A percentile compares a stretch with the other conserved stretches of the same genome.
These are phyloP conservation scores for Myodes glareolus DNA, from an alignment of 2,113 vertebrate genomes.

Conservation along the genomic window DNA sequence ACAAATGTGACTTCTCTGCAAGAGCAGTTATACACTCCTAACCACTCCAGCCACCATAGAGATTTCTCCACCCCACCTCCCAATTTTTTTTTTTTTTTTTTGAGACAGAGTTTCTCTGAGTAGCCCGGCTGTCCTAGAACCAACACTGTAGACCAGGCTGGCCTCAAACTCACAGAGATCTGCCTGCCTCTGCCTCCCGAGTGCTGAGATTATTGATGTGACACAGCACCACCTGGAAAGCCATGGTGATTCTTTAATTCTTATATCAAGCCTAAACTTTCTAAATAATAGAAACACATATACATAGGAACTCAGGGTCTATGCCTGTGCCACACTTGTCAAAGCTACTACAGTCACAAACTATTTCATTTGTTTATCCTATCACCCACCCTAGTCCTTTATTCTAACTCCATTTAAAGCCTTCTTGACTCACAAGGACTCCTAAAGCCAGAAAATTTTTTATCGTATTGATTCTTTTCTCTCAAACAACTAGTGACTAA, in stretches of 20 bases:
- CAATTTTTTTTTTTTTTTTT: neutral
- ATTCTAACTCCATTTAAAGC: neutral
- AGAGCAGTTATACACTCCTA: neutral
- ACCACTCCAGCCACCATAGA: neutral
- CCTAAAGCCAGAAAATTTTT: neutral
- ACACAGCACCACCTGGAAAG: neutral
- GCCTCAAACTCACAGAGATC: neutral
- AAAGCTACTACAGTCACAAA: neutral
- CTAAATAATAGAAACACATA: neutral
- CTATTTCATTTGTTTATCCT: neutral
- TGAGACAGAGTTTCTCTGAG: neutral
- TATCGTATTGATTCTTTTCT: neutral
- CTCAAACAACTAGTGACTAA: neutral
- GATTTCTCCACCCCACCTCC: too few species aligned
- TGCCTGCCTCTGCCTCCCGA: too few species aligned
- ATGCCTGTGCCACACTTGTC: neutral
- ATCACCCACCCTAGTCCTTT: neutral
- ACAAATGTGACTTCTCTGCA: neutral
- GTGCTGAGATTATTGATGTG: neutral
- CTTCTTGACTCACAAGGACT: neutral
- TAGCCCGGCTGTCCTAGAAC: neutral
- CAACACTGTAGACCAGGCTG: neutral
- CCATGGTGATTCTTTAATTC: neutral
- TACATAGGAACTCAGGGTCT: neutral
- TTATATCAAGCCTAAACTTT: neutral